Evolutionary conservation across 1,140 invertebrate genomes (phyloP).

Genomic region (Drosophila serrata): DNA sequence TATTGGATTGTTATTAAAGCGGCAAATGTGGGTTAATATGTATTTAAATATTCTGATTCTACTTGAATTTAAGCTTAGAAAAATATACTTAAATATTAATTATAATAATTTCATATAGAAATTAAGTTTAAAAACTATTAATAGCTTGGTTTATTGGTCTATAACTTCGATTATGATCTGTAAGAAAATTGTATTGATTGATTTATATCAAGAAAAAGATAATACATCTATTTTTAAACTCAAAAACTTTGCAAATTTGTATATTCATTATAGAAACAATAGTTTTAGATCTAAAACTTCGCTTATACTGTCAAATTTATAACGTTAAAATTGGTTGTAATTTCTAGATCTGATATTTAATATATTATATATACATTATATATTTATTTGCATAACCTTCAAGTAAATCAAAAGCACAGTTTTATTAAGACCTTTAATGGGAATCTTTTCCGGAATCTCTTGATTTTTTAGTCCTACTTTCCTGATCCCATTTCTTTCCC

Average conservation of each 20-base stretch:
- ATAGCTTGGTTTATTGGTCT: too few species aligned
- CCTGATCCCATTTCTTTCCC: not conserved
- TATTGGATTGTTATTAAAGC: slow-evolving; percentile 2
- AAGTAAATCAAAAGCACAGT: not conserved
- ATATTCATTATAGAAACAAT: not conserved
- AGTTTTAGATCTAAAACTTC: not conserved
- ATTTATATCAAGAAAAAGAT: too few species aligned
- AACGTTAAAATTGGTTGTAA: not conserved
- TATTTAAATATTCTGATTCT: not conserved
- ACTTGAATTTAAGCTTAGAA: not conserved
- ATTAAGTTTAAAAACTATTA: too few species aligned
- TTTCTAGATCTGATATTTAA: too few species aligned
- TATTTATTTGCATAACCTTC: not conserved
- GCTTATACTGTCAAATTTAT: too few species aligned
- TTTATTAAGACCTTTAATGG: not conserved
- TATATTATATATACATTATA: not conserved
- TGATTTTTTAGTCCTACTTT: too few species aligned
- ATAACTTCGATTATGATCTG: too few species aligned
- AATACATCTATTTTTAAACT: not conserved
- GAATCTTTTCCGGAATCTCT: not conserved
- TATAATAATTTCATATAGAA: too few species aligned
- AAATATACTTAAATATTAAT: not conserved
- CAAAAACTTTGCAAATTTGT: not conserved
- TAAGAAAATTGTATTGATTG: too few species aligned
- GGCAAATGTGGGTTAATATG: not conserved